phyloP scores from a whole-genome alignment of 2,113 vertebrate species.

The Percina caprodes region DNA sequence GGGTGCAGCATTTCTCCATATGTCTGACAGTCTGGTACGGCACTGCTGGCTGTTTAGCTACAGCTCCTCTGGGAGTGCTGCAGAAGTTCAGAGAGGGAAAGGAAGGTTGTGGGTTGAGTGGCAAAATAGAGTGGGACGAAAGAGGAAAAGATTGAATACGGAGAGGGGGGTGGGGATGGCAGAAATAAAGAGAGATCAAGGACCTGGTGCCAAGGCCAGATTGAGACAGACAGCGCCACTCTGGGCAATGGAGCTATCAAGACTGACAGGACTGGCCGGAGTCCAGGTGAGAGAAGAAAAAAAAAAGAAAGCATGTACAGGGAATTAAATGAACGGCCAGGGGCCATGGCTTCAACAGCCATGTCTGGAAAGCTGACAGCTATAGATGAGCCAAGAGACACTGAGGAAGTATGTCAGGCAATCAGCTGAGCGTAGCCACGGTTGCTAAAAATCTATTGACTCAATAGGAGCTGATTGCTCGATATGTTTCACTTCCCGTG shows the following conservation, averaged over 20 bases:
- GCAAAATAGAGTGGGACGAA: slow-evolving; percentile 52
- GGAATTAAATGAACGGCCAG: slow-evolving; percentile 70
- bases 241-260: slow-evolving; percentile 76
- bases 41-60: slow-evolving; percentile 31
- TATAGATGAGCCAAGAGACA: slow-evolving; percentile 74
- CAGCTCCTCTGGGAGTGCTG: slow-evolving; percentile 45
- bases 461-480: slow-evolving; percentile 50
- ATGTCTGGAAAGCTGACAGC: slow-evolving; percentile 71
- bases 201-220: slow-evolving; percentile 40
- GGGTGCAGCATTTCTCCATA: slow-evolving; percentile 27
- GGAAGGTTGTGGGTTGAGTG: slow-evolving; percentile 31
- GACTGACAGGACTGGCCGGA: slow-evolving; percentile 70
- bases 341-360: slow-evolving; percentile 70
- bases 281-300: slow-evolving; percentile 59
- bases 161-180: neutral
- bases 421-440: slow-evolving; percentile 66
- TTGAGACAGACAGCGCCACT: slow-evolving; percentile 61
- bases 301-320: slow-evolving; percentile 53
- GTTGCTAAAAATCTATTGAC: slow-evolving; percentile 67
- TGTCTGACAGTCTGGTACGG: slow-evolving; percentile 49
- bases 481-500: slow-evolving; percentile 26
- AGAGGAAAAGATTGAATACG: slow-evolving; percentile 53
- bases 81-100: slow-evolving; percentile 50
- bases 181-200: slow-evolving; percentile 58
- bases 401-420: slow-evolving; percentile 74